phyloP scores from a whole-genome alignment of 2,797 vertebrate species.

The Acanthiza pusilla region DNA sequence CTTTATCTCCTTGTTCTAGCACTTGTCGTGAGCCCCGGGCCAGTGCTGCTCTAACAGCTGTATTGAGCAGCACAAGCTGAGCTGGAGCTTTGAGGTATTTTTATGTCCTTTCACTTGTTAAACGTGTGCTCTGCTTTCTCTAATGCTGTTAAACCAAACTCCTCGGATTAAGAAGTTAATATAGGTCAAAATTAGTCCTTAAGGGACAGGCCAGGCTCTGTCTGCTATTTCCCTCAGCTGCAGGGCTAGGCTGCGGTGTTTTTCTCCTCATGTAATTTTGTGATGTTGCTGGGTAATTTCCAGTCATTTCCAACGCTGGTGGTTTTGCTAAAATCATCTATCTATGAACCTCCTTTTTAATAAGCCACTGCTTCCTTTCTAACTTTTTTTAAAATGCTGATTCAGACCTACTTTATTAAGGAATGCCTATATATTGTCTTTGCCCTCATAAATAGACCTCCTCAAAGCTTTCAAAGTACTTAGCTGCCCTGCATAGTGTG shows the following conservation, averaged over 20 bases:
- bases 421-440: not conserved
- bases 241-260: not conserved
- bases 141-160: not conserved
- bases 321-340: not conserved
- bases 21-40: not conserved
- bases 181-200: not conserved
- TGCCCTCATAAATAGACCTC: not conserved
- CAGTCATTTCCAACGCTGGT: not conserved
- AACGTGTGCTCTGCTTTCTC: not conserved
- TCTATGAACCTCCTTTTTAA: not conserved
- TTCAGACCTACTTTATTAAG: not conserved
- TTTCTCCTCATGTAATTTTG: not conserved
- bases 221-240: not conserved
- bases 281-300: not conserved
- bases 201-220: not conserved
- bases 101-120: not conserved
- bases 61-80: not conserved
- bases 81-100: not conserved
- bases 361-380: not conserved
- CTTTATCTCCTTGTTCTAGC: not conserved
- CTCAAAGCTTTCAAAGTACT: constrained; percentile 34
- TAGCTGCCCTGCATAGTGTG: not conserved
- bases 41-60: not conserved
- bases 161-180: not conserved
- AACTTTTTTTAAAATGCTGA: not conserved